Percentiles rank a stretch among this genome's conserved stretches.
Evolutionary conservation across 2,113 vertebrate genomes (phyloP).

Genomic region (Apodemus sylvaticus): DNA sequence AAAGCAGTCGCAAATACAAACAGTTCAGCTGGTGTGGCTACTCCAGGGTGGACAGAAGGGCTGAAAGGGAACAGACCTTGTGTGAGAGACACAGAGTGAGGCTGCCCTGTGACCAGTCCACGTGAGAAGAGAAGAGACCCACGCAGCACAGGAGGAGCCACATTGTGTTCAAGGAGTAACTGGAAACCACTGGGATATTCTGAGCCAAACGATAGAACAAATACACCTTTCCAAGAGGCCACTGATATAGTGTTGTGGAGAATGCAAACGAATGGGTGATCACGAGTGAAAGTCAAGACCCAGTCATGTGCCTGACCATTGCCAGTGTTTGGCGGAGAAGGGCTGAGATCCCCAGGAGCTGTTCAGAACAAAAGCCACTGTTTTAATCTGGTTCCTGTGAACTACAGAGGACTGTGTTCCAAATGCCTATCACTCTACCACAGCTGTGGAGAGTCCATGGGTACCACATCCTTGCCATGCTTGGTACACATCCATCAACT

Average conservation of each 20-base stretch:
- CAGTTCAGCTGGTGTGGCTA: accelerated
- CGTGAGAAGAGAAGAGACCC: accelerated
- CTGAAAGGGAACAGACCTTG: accelerated
- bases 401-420: too few relatives aligned
- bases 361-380: not conserved
- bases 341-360: accelerated
- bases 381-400: not conserved
- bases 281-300: not conserved
- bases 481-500: not conserved
- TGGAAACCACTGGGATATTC: not conserved
- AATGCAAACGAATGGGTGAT: accelerated
- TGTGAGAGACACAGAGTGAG: accelerated
- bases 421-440: not conserved
- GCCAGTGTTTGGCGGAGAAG: too few relatives aligned
- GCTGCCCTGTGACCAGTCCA: accelerated
- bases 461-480: not conserved
- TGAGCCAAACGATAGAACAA: not conserved
- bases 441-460: too few relatives aligned
- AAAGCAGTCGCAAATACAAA: accelerated
- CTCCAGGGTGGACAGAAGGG: accelerated
- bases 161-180: not conserved
- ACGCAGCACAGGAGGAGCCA: accelerated
- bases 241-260: not conserved
- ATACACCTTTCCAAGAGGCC: not conserved
- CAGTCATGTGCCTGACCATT: accelerated